Conservation (phyloP, 2,797 vertebrate species). For the Onychomys arenicola region DNA sequence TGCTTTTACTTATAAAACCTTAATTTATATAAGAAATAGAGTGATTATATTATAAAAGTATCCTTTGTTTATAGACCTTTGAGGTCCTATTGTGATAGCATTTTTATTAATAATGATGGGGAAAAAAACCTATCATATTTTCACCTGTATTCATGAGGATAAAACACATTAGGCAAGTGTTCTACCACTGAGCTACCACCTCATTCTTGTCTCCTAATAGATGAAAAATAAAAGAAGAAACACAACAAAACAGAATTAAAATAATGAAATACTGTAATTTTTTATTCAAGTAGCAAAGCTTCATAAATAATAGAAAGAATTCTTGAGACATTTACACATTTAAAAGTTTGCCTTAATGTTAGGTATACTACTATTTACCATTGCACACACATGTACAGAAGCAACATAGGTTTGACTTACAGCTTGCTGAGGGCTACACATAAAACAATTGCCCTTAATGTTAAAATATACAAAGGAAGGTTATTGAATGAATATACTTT, state of each 20-base stretch:
- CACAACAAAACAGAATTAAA: slow-evolving; percentile 2
- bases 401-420: background rate
- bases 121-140: background rate
- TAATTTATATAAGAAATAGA: background rate
- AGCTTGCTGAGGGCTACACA: background rate
- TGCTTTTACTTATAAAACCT: background rate
- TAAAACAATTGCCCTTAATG: background rate
- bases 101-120: background rate
- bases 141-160: background rate
- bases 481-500: background rate
- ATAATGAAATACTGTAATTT: background rate
- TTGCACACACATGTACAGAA: background rate
- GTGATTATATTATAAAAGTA: background rate
- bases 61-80: background rate
- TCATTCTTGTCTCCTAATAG: background rate
- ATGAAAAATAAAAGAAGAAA: background rate
- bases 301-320: background rate
- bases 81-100: background rate
- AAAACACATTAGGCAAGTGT: background rate
- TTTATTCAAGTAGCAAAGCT: background rate
- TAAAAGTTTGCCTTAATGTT: background rate
- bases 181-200: background rate
- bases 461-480: background rate
- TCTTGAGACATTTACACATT: background rate
- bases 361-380: background rate